phyloP scores from a whole-genome alignment of 2,888 invertebrate species.

The Nemotelus pantherinus region DNA sequence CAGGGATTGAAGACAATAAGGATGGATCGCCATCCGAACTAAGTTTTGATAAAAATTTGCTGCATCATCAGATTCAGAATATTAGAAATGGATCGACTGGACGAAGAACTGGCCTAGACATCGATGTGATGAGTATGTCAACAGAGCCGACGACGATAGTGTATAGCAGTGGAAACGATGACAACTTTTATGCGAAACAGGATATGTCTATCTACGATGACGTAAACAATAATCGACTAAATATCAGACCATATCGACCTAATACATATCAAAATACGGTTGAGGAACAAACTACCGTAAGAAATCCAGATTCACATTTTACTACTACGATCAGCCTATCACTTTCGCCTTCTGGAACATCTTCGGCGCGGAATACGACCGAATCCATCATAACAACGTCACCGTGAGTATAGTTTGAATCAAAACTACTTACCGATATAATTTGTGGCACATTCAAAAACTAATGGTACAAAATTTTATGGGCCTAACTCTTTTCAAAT shows the following conservation, averaged over 20 bases:
- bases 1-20: slow-evolving; percentile 36
- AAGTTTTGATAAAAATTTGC: slow-evolving; percentile 17
- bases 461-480: no score
- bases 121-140: neutral
- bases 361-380: slow-evolving; percentile 33
- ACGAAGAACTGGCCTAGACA: neutral
- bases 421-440: neutral
- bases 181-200: slow-evolving; percentile 60
- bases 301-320: neutral
- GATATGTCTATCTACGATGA: slow-evolving; percentile 64
- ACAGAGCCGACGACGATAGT: slow-evolving; percentile 16
- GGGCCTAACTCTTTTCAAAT: no score
- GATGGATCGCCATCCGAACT: slow-evolving; percentile 13
- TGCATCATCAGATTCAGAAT: slow-evolving; percentile 21
- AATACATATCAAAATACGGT: slow-evolving; percentile 58
- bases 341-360: neutral
- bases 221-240: slow-evolving; percentile 64
- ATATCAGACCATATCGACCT: slow-evolving; percentile 57
- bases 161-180: slow-evolving; percentile 47
- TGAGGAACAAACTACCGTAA: slow-evolving; percentile 5
- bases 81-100: slow-evolving; percentile 9
- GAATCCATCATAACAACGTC: slow-evolving; percentile 41
- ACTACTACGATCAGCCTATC: slow-evolving; percentile 26
- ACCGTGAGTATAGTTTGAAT: slow-evolving; percentile 43
- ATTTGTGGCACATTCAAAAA: no score